Percentiles rank a stretch among this genome's conserved stretches.
phyloP scores from a whole-genome alignment of 2,797 vertebrate genomes.

The Gymnodraco acuticeps region DNA sequence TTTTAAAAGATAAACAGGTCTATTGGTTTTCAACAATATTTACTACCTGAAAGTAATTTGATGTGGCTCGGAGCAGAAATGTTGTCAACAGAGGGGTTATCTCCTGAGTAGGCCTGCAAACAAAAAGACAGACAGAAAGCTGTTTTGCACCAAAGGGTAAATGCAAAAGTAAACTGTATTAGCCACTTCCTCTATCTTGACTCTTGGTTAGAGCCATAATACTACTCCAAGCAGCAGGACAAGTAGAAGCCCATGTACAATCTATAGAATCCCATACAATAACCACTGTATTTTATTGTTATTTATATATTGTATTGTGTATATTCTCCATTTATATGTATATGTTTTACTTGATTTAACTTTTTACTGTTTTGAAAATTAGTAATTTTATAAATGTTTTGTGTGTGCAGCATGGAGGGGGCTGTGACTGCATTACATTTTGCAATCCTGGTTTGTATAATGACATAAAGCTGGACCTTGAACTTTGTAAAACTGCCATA shows the following conservation, averaged over 20 bases:
- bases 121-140: constrained; percentile 11
- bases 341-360: not conserved
- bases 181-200: constrained; percentile 15
- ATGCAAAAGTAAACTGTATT: constrained; percentile 23
- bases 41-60: not conserved
- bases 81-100: not conserved
- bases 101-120: constrained; percentile 7
- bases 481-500: not conserved
- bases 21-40: not conserved
- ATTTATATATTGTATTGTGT: not conserved
- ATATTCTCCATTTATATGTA: not conserved
- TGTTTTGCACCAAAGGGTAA: constrained; percentile 15
- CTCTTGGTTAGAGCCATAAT: constrained; percentile 12
- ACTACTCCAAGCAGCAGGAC: constrained; percentile 5
- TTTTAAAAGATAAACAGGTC: not conserved
- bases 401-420: too few species aligned
- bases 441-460: not conserved
- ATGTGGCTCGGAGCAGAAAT: not conserved
- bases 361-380: not conserved
- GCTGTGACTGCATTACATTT: not conserved
- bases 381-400: not conserved
- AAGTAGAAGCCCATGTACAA: constrained; percentile 7
- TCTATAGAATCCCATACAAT: constrained; percentile 12
- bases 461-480: not conserved
- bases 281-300: not conserved